Conservation (phyloP, 2,113 vertebrate genomes). For the Archilochus colubris region DNA sequence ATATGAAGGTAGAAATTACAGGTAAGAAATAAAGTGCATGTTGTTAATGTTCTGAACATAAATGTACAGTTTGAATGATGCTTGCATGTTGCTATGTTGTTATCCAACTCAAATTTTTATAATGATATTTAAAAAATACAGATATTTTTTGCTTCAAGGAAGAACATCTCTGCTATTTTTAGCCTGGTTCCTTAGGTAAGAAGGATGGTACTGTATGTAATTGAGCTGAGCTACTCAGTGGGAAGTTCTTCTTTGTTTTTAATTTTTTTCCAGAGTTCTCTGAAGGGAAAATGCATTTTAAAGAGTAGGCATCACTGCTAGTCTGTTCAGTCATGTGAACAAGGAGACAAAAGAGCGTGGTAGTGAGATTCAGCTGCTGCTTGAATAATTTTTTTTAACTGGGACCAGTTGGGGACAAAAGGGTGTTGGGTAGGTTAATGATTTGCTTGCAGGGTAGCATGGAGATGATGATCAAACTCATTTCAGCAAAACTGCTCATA, state of each 20-base stretch:
- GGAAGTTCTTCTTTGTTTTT: neutral
- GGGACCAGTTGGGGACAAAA: neutral
- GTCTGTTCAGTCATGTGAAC: neutral
- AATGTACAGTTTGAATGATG: neutral
- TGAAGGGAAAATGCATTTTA: neutral
- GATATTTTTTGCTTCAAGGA: neutral
- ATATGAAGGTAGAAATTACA: conserved; percentile 31
- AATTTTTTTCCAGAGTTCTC: neutral
- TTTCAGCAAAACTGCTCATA: neutral
- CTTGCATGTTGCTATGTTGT: neutral
- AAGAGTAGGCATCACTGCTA: neutral
- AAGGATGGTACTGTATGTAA: neutral
- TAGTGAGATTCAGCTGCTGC: neutral
- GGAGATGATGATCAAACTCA: neutral
- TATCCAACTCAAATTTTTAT: neutral
- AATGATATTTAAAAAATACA: neutral
- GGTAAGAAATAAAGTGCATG: conserved; percentile 64
- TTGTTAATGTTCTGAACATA: neutral
- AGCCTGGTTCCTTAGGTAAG: neutral
- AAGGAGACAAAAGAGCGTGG: neutral
- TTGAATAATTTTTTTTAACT: neutral
- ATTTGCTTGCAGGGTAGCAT: neutral
- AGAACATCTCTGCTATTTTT: neutral
- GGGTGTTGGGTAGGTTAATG: neutral
- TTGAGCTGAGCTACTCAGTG: neutral